phyloP scores from a whole-genome alignment of 2,113 vertebrate species.

The Stigmatopora argus region DNA sequence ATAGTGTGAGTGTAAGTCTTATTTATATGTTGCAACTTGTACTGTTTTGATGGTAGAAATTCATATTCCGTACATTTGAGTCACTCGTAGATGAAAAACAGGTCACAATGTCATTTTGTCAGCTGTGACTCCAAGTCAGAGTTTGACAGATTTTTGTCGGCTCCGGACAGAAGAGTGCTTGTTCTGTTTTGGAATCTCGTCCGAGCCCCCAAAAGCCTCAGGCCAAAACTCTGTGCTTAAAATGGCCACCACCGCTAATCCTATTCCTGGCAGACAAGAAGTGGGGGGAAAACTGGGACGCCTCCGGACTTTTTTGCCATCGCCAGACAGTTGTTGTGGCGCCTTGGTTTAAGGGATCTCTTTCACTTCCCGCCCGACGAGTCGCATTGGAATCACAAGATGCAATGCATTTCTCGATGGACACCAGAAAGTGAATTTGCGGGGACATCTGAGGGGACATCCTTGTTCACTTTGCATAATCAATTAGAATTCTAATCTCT shows the following conservation, averaged over 20 bases:
- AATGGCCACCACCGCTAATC: slow-evolving; percentile 52
- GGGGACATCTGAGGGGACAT: background rate
- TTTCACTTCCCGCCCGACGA: slow-evolving; percentile 28
- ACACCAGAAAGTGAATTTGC: background rate
- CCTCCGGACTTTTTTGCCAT: background rate
- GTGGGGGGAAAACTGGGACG: slow-evolving; percentile 3
- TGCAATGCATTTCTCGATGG: slow-evolving; percentile 2
- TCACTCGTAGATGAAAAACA: background rate
- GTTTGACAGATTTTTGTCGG: slow-evolving; percentile 40
- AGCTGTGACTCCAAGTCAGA: slow-evolving; percentile 33
- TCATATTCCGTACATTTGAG: background rate
- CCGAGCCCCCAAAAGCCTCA: slow-evolving; percentile 23
- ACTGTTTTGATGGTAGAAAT: no score
- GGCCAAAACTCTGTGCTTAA: slow-evolving; percentile 54
- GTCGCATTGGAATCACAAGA: no score
- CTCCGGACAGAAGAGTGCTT: slow-evolving; percentile 49
- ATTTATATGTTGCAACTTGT: no score
- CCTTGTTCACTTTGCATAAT: background rate
- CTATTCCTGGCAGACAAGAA: slow-evolving; percentile 43
- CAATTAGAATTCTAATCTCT: background rate
- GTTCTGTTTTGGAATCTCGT: slow-evolving; percentile 24
- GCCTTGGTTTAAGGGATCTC: slow-evolving; percentile 12
- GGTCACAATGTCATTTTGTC: background rate
- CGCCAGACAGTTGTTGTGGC: slow-evolving; percentile 27
- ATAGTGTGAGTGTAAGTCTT: no score